These are phyloP conservation scores for Beroe ovata DNA, from an alignment of 37 sponge, comb jelly and placozoan genomes.

Conservation along the genomic window DNA sequence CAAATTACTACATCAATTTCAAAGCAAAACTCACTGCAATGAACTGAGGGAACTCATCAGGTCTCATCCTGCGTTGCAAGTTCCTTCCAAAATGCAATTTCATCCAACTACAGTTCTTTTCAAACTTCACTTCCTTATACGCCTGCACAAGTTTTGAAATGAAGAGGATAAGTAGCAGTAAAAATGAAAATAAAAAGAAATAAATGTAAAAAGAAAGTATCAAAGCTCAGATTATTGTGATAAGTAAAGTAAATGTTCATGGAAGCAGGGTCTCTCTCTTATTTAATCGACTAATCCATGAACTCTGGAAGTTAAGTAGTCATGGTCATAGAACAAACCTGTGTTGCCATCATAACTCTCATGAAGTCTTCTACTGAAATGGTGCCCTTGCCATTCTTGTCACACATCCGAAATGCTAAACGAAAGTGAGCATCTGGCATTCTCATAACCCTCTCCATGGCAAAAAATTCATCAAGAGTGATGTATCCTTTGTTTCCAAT, in stretches of 20 bases:
- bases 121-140: constrained; percentile 15
- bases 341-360: constrained; percentile 45
- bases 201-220: too few species aligned
- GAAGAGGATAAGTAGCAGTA: too few species aligned
- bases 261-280: too few species aligned
- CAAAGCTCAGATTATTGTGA: too few species aligned
- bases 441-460: constrained; percentile 44
- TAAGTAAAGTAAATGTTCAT: too few species aligned
- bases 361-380: constrained; percentile 56
- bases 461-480: constrained; percentile 44
- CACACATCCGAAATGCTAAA: constrained; percentile 57
- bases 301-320: too few species aligned
- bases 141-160: too few species aligned
- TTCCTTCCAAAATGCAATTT: constrained; percentile 66
- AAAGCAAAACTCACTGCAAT: constrained; percentile 46
- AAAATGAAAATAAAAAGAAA: too few species aligned
- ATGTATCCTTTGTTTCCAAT: constrained; percentile 25
- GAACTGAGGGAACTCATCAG: constrained; percentile 59
- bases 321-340: too few species aligned
- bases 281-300: too few species aligned
- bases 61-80: constrained; percentile 43
- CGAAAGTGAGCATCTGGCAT: constrained; percentile 65
- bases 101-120: constrained; percentile 57
- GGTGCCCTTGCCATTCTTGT: constrained; percentile 34
- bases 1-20: not conserved